Evolutionary conservation across 2,797 vertebrate genomes (phyloP).

Genomic region (Alcedo quadribrachys): DNA sequence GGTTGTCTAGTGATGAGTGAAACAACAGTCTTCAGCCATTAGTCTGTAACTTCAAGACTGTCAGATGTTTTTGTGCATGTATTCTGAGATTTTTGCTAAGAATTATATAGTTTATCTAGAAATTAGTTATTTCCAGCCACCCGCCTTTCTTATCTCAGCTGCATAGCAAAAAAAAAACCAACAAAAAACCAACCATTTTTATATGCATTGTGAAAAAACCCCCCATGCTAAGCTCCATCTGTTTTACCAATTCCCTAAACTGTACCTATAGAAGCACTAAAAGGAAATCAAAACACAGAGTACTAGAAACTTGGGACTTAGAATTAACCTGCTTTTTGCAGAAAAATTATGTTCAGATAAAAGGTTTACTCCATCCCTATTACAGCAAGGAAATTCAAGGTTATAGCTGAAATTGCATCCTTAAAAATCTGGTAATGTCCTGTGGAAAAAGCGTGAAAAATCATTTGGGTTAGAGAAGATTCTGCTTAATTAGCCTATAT

Average conservation of each 20-base stretch:
- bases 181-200: background rate
- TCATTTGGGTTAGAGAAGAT: constrained; percentile 8
- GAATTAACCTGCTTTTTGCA: constrained; percentile 52
- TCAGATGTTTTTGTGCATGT: background rate
- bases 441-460: constrained; percentile 36
- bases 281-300: constrained; percentile 52
- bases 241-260: constrained; percentile 52
- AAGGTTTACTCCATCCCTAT: background rate
- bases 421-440: constrained; percentile 36
- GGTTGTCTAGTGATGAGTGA: background rate
- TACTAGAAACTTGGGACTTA: constrained; percentile 54
- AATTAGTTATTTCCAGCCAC: constrained; percentile 39
- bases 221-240: constrained; percentile 42
- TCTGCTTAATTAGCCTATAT: constrained; percentile 31
- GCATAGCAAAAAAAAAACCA: background rate
- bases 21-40: background rate
- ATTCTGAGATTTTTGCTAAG: background rate
- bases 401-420: constrained; percentile 28
- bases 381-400: constrained; percentile 51
- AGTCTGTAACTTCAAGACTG: background rate
- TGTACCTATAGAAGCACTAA: constrained; percentile 40
- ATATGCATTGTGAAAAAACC: constrained; percentile 40
- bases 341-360: constrained; percentile 51
- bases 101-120: constrained; percentile 11
- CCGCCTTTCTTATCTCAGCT: constrained; percentile 46